Evolutionary conservation across 2,888 invertebrate species (phyloP).

Genomic region (Coleophora deauratella): DNA sequence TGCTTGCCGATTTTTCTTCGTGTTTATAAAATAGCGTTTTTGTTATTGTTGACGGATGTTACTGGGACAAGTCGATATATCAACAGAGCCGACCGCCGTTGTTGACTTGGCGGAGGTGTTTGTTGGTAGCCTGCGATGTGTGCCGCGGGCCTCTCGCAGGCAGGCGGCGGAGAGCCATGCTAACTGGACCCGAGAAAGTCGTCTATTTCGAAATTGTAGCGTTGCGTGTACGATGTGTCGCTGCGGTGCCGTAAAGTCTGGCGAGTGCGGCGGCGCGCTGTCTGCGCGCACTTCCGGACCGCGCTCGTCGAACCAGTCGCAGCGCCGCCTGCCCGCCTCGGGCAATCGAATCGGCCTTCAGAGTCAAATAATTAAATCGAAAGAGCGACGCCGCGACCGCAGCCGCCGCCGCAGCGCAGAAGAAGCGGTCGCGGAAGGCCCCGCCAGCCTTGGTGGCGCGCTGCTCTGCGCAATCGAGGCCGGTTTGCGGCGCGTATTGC

Average conservation of each 20-base stretch:
- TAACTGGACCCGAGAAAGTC: slow-evolving; percentile 63
- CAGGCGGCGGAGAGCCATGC: slow-evolving; percentile 20
- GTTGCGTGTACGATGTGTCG: slow-evolving; percentile 67
- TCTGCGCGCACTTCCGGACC: slow-evolving; percentile 67
- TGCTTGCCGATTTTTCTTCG: slow-evolving; percentile 9
- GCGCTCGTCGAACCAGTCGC: slow-evolving; percentile 72
- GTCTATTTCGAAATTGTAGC: slow-evolving; percentile 67
- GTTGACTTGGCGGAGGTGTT: neutral
- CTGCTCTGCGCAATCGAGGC: slow-evolving; percentile 68
- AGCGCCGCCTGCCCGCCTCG: slow-evolving; percentile 60
- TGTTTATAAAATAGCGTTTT: too few species aligned
- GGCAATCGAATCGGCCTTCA: slow-evolving; percentile 72
- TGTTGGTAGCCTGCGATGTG: neutral
- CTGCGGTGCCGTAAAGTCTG: slow-evolving; percentile 68
- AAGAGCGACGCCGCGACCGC: slow-evolving; percentile 45
- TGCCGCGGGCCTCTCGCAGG: neutral
- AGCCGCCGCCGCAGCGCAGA: slow-evolving; percentile 32
- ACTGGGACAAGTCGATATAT: too few species aligned
- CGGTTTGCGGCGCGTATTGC: slow-evolving; percentile 63
- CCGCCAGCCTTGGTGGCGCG: slow-evolving; percentile 69
- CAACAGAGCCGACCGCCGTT: neutral
- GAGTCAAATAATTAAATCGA: slow-evolving; percentile 67
- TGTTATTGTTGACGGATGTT: too few species aligned
- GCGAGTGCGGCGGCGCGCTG: slow-evolving; percentile 63
- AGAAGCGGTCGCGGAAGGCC: slow-evolving; percentile 67